A percentile compares a stretch with the other conserved stretches of the same genome.
phyloP scores from a whole-genome alignment of 2,113 vertebrate species.

The Grantiella picta region DNA sequence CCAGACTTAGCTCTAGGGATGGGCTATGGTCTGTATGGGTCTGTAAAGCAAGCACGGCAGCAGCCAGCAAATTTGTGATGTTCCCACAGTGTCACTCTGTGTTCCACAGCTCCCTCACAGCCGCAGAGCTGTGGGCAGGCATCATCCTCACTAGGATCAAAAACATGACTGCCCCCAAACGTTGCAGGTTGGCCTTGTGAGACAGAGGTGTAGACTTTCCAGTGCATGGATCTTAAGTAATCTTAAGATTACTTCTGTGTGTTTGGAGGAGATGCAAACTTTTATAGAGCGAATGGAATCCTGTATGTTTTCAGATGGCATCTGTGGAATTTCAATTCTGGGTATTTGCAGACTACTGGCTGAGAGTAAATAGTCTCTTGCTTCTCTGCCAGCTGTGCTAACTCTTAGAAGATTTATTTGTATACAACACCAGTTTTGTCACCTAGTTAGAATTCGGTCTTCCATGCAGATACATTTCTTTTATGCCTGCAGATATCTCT shows the following conservation, averaged over 20 bases:
- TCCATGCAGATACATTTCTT: not conserved
- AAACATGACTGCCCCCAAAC: not conserved
- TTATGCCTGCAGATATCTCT: not conserved
- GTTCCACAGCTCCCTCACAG: not conserved
- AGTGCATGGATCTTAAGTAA: not conserved
- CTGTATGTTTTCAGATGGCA: not conserved
- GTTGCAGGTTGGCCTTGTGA: not conserved
- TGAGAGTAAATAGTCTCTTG: not conserved
- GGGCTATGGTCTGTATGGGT: not conserved
- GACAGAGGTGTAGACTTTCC: not conserved
- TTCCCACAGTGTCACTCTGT: not conserved
- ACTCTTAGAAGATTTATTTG: not conserved
- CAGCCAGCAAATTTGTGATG: not conserved
- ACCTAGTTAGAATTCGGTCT: not conserved
- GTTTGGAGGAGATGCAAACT: not conserved
- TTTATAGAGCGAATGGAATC: not conserved
- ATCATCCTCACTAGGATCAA: fast-evolving
- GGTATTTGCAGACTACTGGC: not conserved
- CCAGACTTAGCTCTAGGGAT: not conserved
- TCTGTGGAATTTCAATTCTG: not conserved
- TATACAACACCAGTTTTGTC: not conserved
- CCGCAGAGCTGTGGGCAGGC: not conserved
- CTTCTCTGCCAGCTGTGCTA: not conserved
- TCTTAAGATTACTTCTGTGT: not conserved
- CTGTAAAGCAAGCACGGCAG: not conserved